Evolutionary conservation across 2,797 vertebrate genomes (phyloP).

Genomic region (Enteromius afrohamiltoni): DNA sequence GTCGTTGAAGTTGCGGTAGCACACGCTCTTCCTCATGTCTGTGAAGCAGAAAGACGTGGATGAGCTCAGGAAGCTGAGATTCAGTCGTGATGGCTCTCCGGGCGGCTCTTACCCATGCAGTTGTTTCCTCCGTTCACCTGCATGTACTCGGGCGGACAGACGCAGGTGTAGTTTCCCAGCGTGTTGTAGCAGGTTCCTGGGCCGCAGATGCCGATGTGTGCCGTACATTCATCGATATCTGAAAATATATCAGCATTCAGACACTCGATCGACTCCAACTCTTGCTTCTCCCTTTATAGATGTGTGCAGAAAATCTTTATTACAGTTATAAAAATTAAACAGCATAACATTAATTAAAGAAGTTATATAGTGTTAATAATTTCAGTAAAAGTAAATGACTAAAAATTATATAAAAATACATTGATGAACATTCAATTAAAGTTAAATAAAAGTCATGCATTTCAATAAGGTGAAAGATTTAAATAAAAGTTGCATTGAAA

Average conservation of each 20-base stretch:
- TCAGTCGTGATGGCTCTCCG: not conserved
- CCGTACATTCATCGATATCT: slow-evolving; percentile 92
- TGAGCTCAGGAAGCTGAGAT: not conserved
- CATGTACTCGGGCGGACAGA: slow-evolving; percentile 93
- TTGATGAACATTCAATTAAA: not conserved
- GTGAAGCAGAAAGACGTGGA: slow-evolving; percentile 23
- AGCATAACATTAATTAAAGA: too few relatives aligned
- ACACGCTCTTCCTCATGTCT: slow-evolving; percentile 94
- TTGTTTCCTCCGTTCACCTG: slow-evolving; percentile 92
- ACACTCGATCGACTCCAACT: not conserved
- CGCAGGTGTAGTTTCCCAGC: slow-evolving; percentile 92
- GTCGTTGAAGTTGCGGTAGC: slow-evolving; percentile 91
- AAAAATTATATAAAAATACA: not conserved
- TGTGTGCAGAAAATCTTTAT: not conserved
- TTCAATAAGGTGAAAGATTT: not conserved
- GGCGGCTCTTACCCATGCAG: slow-evolving; percentile 86
- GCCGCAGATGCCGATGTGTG: slow-evolving; percentile 88
- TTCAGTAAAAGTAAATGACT: not conserved
- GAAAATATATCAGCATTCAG: not conserved
- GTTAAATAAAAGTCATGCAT: not conserved
- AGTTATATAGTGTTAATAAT: not conserved
- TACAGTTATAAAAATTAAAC: not conserved
- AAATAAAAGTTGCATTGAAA: not conserved
- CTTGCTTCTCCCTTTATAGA: not conserved
- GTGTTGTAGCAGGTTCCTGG: slow-evolving; percentile 95